A percentile compares a stretch with the other conserved stretches of the same genome.
phyloP scores from a whole-genome alignment of 92 coral and sea anemone genomes.

The Phenganax subtilis region DNA sequence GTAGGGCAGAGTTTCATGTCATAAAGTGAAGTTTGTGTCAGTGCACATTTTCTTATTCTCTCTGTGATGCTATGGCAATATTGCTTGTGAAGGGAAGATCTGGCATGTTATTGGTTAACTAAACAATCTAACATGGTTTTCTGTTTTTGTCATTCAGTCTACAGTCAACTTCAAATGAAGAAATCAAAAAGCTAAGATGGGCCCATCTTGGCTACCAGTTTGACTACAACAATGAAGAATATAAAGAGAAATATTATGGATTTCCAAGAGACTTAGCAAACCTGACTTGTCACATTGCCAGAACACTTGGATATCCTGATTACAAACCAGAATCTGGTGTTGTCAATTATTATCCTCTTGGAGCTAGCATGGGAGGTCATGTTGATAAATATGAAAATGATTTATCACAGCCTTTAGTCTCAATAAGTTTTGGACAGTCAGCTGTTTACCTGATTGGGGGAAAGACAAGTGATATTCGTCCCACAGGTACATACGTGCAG shows the following conservation, averaged over 20 bases:
- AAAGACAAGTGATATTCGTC: constrained; percentile 69
- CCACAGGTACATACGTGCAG: constrained; percentile 58
- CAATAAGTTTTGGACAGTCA: constrained; percentile 95
- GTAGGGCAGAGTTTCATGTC: not conserved
- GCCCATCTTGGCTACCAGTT: constrained; percentile 92
- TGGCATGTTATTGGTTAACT: too few relatives aligned
- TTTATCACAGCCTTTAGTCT: constrained; percentile 87
- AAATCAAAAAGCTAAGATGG: constrained; percentile 84
- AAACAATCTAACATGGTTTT: not conserved
- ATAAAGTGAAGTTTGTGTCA: too few relatives aligned
- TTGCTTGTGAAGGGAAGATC: too few relatives aligned
- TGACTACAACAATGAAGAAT: constrained; percentile 84
- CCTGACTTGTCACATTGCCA: constrained; percentile 73
- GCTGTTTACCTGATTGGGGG: constrained; percentile 98
- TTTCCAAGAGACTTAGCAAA: constrained; percentile 80
- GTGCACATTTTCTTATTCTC: too few relatives aligned
- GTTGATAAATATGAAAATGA: constrained; percentile 94
- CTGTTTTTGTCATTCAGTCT: constrained; percentile 17
- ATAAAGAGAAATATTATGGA: constrained; percentile 70
- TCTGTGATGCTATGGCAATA: too few relatives aligned
- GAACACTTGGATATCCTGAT: constrained; percentile 76
- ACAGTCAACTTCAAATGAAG: constrained; percentile 36
- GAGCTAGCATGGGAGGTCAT: constrained; percentile 97
- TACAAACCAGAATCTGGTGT: constrained; percentile 95
- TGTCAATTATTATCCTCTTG: constrained; percentile 89